These are phyloP conservation scores for Microctonus aethiopoides DNA, from an alignment of 2,888 invertebrate genomes.

Conservation along the genomic window DNA sequence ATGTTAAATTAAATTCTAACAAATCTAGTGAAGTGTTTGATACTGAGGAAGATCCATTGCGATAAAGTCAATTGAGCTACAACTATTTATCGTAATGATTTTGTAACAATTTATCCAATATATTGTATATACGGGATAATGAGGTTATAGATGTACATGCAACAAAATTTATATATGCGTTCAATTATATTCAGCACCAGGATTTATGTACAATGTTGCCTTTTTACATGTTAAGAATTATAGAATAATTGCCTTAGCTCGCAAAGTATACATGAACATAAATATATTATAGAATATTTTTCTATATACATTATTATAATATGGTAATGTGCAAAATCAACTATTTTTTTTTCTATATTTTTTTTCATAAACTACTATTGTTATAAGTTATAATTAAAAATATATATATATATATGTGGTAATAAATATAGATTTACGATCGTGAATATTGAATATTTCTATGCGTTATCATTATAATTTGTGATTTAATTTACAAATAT, in stretches of 20 bases:
- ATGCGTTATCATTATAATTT: background rate
- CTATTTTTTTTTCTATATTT: background rate
- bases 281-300: background rate
- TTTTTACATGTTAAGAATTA: background rate
- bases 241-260: background rate
- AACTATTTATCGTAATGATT: background rate
- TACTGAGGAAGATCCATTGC: background rate
- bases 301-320: background rate
- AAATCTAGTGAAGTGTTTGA: background rate
- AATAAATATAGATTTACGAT: background rate
- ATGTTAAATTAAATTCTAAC: conserved; percentile 33
- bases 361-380: background rate
- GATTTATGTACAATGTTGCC: conserved; percentile 1
- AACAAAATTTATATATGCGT: background rate
- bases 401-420: background rate
- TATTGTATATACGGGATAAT: background rate
- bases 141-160: background rate
- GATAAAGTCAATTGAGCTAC: background rate
- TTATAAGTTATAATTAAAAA: too few relatives aligned
- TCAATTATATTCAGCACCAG: background rate
- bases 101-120: background rate
- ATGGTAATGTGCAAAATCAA: background rate
- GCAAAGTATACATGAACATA: background rate
- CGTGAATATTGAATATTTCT: background rate
- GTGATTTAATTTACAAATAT: background rate